Conservation (phyloP, 2,888 invertebrate genomes). For the Dysmachus trigonus region DNA sequence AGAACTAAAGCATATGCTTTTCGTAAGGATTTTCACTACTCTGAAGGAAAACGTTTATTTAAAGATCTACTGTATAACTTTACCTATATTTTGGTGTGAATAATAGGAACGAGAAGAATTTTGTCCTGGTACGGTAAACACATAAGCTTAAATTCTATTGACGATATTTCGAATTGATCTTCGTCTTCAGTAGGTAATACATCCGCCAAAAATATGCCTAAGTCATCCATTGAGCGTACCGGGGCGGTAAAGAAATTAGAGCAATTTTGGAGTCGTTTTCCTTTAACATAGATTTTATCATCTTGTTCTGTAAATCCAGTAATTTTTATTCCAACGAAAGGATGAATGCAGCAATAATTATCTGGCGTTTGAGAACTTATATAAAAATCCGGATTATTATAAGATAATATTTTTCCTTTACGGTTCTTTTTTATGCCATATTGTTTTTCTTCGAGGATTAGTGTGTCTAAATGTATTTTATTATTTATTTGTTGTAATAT, state of each 20-base stretch:
- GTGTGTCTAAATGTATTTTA: neutral
- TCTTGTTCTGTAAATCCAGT: neutral
- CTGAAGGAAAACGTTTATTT: neutral
- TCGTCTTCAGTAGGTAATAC: neutral
- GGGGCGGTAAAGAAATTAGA: neutral
- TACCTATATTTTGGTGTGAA: neutral
- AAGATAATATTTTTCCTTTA: neutral
- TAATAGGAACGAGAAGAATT: neutral
- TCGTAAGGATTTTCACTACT: neutral
- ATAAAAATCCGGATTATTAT: neutral
- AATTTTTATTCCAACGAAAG: neutral
- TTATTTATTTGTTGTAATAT: constrained; percentile 18
- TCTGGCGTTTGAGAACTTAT: neutral
- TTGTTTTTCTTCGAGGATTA: neutral
- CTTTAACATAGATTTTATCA: neutral
- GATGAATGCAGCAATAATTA: constrained; percentile 22
- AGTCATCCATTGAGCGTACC: neutral
- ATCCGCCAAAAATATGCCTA: neutral
- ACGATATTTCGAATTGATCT: neutral
- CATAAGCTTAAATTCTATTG: neutral
- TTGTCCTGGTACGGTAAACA: neutral
- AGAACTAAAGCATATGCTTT: neutral
- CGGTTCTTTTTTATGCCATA: constrained; percentile 10
- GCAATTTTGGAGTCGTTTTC: neutral
- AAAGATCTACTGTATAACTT: neutral